Evolutionary conservation across 2,797 vertebrate genomes (phyloP), one percentile per base, ranked within the genome.

Genomic region (Alauda arvensis): DNA sequence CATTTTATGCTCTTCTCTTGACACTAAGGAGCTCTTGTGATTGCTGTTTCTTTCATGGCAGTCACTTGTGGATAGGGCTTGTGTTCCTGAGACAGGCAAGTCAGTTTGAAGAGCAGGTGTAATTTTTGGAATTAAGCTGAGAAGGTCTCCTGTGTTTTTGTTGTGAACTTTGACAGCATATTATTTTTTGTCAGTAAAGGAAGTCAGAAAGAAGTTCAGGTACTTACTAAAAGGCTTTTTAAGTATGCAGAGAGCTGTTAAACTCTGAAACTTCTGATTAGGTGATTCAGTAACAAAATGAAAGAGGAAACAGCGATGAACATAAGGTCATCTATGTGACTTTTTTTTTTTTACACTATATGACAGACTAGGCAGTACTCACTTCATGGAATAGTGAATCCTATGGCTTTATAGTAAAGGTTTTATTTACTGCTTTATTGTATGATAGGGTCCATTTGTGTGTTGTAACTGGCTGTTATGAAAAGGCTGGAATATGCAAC

Each of bases 391-490:
- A 12, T 83, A 85, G 51, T 83, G 91, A 91, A 78, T 77, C 62
- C 33, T 93, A 17, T 7, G 12, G 52, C 14, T 66, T 74, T 66
- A 18, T 19, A 43, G n/a, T 37, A 65, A 72, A 86, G 48, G 66
- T 93, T 94, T 93, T 83, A 81, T 96, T 95, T 91, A 77, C 53
- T 71, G 19, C 13, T 52, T 69, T 85, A 69, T 90, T 90, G 34
- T 45, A 91, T 91, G 51, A 91, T 95, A 88, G 71, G 43, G 56
- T 94, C 51, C 17, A 55, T 83, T 86, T 93, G 39, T 31, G 4
- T 90, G 71, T 85, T 89, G 52, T 77, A 81, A 82, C 69, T 65
- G 18, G 60, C 12, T 91, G 24, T 88, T 78, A 76, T 20, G 39
- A 80, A 90, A 93, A 87, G 45, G 57, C 85, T 48, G n/a, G 86